phyloP scores from a whole-genome alignment of 35 echinoderm and acorn worm genomes.

The Antedon bifida region DNA sequence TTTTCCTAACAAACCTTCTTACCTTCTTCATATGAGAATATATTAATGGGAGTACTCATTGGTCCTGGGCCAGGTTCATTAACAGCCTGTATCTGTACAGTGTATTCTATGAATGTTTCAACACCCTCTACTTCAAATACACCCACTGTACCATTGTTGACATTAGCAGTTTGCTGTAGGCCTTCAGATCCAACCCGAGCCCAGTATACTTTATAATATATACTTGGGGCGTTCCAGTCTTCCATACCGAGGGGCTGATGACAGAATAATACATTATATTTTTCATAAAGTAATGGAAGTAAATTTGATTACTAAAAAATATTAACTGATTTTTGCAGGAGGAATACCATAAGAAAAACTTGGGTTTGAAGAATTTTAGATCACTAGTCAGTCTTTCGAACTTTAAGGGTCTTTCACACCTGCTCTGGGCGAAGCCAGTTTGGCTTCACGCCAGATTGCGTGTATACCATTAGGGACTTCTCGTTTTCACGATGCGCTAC shows the following conservation, averaged over 20 bases:
- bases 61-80: slow-evolving; percentile 47
- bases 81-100: slow-evolving; percentile 36
- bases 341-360: background rate
- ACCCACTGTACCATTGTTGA: slow-evolving; percentile 2
- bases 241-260: slow-evolving; percentile 34
- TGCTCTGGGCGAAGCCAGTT: no score
- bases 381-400: no score
- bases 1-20: no score
- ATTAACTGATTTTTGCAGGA: background rate
- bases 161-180: background rate
- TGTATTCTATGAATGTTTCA: slow-evolving; percentile 49
- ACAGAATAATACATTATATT: background rate
- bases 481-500: no score
- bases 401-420: no score
- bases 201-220: slow-evolving; percentile 49
- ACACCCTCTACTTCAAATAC: slow-evolving; percentile 21
- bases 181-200: slow-evolving; percentile 4
- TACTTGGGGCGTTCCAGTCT: slow-evolving; percentile 49
- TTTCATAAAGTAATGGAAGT: no score
- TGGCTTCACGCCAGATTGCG: no score
- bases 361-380: background rate
- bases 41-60: slow-evolving; percentile 10
- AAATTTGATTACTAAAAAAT: background rate
- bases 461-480: no score
- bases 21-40: slow-evolving; percentile 81